A percentile compares a stretch with the other conserved stretches of the same genome.
Evolutionary conservation across 30 jellyfish, hydroid and myxozoan species (phyloP).

Genomic region (Nemopilema nomurai): DNA sequence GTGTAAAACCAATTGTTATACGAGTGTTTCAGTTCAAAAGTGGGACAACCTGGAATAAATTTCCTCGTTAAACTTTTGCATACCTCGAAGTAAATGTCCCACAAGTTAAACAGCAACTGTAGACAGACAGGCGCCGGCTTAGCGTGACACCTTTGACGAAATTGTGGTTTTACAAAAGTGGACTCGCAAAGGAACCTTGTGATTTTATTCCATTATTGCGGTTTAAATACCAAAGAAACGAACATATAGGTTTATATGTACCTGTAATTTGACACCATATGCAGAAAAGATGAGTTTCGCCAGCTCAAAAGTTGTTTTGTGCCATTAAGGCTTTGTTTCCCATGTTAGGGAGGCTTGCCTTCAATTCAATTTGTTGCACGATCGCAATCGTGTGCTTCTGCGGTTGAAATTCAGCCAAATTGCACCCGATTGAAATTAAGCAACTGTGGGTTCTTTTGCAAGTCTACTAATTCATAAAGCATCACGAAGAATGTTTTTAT

Average conservation of each 20-base stretch:
- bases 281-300: background rate
- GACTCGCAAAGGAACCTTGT: slow-evolving; percentile 11
- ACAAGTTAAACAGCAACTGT: background rate
- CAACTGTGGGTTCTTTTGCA: no score
- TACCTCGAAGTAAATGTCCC: background rate
- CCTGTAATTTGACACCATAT: background rate
- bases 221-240: background rate
- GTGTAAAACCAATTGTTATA: no score
- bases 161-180: slow-evolving; percentile 27
- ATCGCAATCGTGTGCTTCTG: no score
- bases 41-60: no score
- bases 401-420: background rate
- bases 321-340: background rate
- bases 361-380: no score
- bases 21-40: no score
- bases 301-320: background rate
- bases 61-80: background rate
- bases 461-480: no score
- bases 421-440: no score
- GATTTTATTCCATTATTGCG: slow-evolving; percentile 27
- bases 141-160: slow-evolving; percentile 17
- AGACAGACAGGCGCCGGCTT: slow-evolving; percentile 46
- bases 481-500: no score
- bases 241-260: no score
- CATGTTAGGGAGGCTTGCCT: no score